Percentiles rank a stretch among this genome's conserved stretches.
These are phyloP conservation scores for Ctenodactylus gundi DNA, from an alignment of 2,113 vertebrate species.

Conservation along the genomic window DNA sequence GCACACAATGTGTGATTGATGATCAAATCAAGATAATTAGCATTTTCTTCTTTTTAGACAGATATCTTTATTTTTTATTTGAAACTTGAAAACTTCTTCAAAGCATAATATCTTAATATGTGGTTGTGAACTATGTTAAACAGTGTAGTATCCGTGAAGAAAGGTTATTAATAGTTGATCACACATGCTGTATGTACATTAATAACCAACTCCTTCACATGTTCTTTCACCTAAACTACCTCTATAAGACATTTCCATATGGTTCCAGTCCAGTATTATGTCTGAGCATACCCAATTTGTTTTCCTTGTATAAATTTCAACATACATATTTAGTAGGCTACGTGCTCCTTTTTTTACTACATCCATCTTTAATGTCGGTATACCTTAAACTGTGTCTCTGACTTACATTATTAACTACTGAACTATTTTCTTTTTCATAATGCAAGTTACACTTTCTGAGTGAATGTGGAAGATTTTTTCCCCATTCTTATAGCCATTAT, in stretches of 20 bases:
- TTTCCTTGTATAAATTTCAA: background rate
- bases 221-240: background rate
- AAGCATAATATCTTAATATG: background rate
- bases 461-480: background rate
- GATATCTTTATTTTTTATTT: background rate
- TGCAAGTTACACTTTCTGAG: background rate
- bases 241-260: background rate
- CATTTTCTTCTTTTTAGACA: background rate
- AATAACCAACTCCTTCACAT: background rate
- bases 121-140: background rate
- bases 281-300: background rate
- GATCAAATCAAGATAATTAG: background rate
- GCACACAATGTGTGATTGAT: background rate
- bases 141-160: background rate
- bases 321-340: background rate
- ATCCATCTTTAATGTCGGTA: background rate
- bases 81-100: background rate
- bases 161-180: too few relatives aligned
- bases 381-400: background rate
- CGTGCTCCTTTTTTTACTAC: background rate
- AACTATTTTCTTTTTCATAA: background rate
- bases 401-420: background rate
- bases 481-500: background rate
- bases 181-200: too few relatives aligned
- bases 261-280: background rate